Percentiles rank a stretch among this genome's conserved stretches.
These are phyloP conservation scores for Bovichtus variegatus DNA, from an alignment of 2,797 vertebrate genomes.

Conservation along the genomic window DNA sequence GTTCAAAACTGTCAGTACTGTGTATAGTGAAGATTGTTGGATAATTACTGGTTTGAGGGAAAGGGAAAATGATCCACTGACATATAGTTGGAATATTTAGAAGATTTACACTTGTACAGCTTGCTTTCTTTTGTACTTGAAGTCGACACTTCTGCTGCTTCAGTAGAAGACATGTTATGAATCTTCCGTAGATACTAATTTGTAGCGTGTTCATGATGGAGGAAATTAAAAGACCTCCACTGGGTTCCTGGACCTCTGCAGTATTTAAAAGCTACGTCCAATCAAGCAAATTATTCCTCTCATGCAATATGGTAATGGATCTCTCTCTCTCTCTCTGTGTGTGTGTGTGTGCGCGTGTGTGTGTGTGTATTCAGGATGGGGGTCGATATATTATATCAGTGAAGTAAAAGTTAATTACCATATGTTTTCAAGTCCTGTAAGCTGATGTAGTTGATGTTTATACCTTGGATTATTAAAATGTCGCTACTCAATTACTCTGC, in stretches of 20 bases:
- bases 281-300: constrained; percentile 96
- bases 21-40: neutral
- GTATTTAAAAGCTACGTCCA: constrained; percentile 94
- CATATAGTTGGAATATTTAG: neutral
- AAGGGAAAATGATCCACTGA: neutral
- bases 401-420: constrained; percentile 98
- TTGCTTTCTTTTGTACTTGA: neutral
- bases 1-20: neutral
- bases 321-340: too few species aligned
- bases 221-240: constrained; percentile 60
- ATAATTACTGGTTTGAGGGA: neutral
- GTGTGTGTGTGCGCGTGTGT: neutral
- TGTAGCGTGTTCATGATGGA: constrained; percentile 60
- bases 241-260: constrained; percentile 60
- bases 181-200: constrained; percentile 51
- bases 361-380: constrained; percentile 49
- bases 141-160: constrained; percentile 4
- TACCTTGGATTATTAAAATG: constrained; percentile 97
- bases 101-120: neutral
- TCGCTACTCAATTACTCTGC: constrained; percentile 92
- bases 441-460: constrained; percentile 95
- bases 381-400: constrained; percentile 90
- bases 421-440: constrained; percentile 96
- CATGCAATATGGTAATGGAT: constrained; percentile 94
- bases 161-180: constrained; percentile 29